Base-by-base conservation (phyloP, 2,888 invertebrate species). In the Nephrotoma appendiculata region DNA sequence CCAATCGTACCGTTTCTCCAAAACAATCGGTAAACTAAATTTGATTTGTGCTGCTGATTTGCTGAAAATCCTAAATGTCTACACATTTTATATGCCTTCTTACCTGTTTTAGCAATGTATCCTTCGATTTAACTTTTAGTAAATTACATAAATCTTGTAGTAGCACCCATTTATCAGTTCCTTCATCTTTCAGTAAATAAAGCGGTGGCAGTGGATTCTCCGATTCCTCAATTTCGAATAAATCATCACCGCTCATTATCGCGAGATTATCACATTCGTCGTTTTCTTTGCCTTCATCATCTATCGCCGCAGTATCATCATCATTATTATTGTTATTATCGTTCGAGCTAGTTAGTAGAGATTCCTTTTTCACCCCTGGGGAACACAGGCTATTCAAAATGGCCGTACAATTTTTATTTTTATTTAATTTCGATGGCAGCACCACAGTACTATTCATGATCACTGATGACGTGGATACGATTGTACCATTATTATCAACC, bases 211-310 rank as follows among this genome's bases (percentile, higher is more conserved):
- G 92, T 41, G 96, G 94, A 86, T 94, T 93, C 89, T 96, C 96
- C 88, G 96, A 95, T 90, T 95, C 94, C 91, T 97, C 97, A 90
- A 97, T 95, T 91, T 96, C 96, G 88, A 96, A 93, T 89, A 95
- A 94, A 89, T 93, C 93, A 88, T 91, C 89, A 88, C 94, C 93
- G 3, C 91, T 90, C 52, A 15, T 15, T 15, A 57, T 57, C 15
- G 52, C 52, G 86, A 92, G 92, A 0, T 90, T 89, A 57, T 87
- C 57, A 85, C 42, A 85, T 42, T 19, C 44, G 86, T 87, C 87
- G 86, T 87, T 87, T 71, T 86, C 86, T 42, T 87, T 87, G 45
- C 87, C 88, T 86, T 87, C 87, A 86, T 87, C 87, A 86, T 89
- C 88, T 86, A 31, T 31, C 31, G 88, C 89, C 86, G 88, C 86